Base-by-base conservation (phyloP, 2,888 invertebrate genomes). In the Tetragonisca angustula region DNA sequence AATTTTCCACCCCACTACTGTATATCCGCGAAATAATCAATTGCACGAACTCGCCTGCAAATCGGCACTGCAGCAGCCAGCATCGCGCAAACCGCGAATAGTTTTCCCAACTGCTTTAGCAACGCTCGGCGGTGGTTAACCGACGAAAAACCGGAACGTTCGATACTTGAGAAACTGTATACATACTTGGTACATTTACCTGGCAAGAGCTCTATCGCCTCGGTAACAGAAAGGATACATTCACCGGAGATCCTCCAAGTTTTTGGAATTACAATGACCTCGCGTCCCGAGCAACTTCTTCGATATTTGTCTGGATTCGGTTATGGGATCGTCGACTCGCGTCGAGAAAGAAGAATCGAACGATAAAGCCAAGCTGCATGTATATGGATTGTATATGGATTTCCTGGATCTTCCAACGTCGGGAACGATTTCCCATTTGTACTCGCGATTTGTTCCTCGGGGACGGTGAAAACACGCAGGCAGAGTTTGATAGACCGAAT, bases 291-390 rank as follows among this genome's bases (percentile, higher is more conserved):
- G 6, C 69, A 65, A 56, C 56, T 36, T 76, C 2, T 59, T n/a
- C 50, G 56, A 71, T 71, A 49, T 67, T 78, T 27, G 52, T 71
- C 69, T 24, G 24, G 21, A 50, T 76, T 67, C 27, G 70, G 49
- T 78, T 80, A 59, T 65, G 70, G 43, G 24, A 52, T 32, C 27
- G 17, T 4, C 11, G 52, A n/a, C 24, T 74, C 13, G 27, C 43
- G 4, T 27, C 61, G 27, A 3, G 17, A 15, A 3, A 59, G 56
- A 50, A 67, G 75, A 78, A 19, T 71, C 67, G 36, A 17, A 24
- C 52, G 24, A 21, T 49, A 80, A 36, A 19, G 49, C 17, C 5
- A 15, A 9, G 27, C 36, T 69, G 54, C 24, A 15, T 13, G 19
- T 9, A 19, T 19, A 2, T 43, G 19, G 17, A 50, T 27, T 2